A percentile compares a stretch with the other conserved stretches of the same genome.
These are phyloP conservation scores for Cotesia chilonis DNA, from an alignment of 1,140 invertebrate species.

Conservation along the genomic window DNA sequence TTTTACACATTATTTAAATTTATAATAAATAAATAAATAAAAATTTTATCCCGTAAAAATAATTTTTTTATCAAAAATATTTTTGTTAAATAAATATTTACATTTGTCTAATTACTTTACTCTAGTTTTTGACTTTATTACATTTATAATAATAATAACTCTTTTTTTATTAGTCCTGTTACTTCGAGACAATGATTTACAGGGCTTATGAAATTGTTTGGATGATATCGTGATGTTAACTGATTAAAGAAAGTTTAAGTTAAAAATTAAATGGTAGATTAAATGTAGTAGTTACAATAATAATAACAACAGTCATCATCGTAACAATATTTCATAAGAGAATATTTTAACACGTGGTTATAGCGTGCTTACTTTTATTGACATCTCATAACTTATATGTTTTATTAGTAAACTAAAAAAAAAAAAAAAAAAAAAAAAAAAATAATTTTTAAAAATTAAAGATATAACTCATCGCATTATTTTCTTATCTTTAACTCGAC, in stretches of 20 bases:
- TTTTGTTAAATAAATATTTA: not conserved
- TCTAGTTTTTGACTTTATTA: not conserved
- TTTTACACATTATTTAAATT: not conserved
- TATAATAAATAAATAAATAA: conserved; percentile 17
- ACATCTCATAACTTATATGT: conserved; percentile 23
- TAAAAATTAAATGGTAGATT: not conserved
- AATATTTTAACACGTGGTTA: conserved; percentile 30
- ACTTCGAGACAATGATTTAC: not conserved
- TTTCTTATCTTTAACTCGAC: not conserved
- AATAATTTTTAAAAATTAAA: too few species aligned
- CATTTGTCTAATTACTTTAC: not conserved
- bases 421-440: too few species aligned
- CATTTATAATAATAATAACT: not conserved
- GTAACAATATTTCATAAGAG: not conserved
- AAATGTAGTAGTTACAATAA: too few species aligned
- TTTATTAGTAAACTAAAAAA: conserved; percentile 19
- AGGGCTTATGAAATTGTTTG: conserved; percentile 14
- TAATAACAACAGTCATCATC: not conserved
- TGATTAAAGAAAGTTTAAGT: conserved; percentile 4
- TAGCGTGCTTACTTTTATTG: conserved; percentile 33
- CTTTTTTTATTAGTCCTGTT: not conserved
- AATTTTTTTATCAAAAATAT: not conserved
- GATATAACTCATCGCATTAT: conserved; percentile 1
- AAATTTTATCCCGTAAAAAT: too few species aligned
- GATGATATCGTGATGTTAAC: conserved; percentile 14